These are phyloP conservation scores for Urocitellus parryii DNA, from an alignment of 2,113 vertebrate genomes.

Conservation along the genomic window DNA sequence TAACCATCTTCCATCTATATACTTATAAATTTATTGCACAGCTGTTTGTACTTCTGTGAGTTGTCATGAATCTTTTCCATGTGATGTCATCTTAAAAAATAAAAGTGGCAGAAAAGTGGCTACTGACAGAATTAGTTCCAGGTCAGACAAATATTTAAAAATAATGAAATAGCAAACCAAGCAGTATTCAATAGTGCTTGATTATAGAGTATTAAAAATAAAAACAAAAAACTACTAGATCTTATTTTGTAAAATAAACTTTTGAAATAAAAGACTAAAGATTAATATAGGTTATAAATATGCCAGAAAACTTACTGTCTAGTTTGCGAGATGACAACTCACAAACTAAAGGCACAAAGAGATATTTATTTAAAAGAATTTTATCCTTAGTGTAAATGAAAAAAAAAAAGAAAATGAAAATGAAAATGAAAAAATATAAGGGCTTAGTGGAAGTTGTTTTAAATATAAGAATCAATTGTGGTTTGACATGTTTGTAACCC, in stretches of 20 bases:
- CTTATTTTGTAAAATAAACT: constrained; percentile 28
- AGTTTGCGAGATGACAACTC: not conserved
- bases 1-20: not conserved
- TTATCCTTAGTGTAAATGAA: not conserved
- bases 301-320: not conserved
- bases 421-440: not conserved
- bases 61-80: not conserved
- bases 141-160: constrained; percentile 1
- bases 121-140: not conserved
- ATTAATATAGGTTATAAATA: not conserved
- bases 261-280: constrained; percentile 31
- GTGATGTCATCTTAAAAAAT: not conserved
- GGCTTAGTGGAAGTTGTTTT: not conserved
- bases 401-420: not conserved
- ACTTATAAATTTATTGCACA: not conserved
- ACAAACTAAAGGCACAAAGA: not conserved
- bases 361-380: constrained; percentile 1
- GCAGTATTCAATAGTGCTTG: not conserved
- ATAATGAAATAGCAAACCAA: not conserved
- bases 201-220: not conserved
- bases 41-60: not conserved
- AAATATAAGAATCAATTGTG: not conserved
- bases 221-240: not conserved
- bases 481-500: not conserved
- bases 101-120: not conserved